Conservation (phyloP, 2,797 vertebrate genomes). For the Girardinus metallicus region DNA sequence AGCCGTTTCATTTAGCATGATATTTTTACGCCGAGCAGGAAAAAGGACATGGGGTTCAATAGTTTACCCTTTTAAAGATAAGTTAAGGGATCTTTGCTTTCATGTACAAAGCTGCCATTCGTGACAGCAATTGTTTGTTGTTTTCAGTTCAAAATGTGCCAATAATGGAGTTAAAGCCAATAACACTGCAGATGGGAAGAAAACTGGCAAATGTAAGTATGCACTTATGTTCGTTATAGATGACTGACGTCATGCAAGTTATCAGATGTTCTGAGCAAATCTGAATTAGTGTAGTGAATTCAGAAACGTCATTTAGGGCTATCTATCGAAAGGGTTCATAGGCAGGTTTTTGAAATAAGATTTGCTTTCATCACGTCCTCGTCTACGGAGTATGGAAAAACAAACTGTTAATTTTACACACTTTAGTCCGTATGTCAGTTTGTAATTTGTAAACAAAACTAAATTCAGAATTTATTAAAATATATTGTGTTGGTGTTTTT, state of each 20-base stretch:
- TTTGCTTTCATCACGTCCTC: neutral
- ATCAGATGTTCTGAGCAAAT: neutral
- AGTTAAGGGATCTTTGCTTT: neutral
- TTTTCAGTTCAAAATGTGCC: constrained; percentile 59
- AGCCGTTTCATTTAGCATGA: neutral
- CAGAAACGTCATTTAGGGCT: neutral
- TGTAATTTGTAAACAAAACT: neutral
- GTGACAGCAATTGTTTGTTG: neutral
- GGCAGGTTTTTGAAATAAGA: neutral
- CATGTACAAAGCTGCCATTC: neutral
- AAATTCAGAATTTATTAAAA: neutral
- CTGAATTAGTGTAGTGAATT: neutral
- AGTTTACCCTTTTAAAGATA: neutral
- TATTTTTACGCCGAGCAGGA: neutral
- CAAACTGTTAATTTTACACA: neutral
- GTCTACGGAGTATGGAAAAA: neutral
- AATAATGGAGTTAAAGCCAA: constrained; percentile 52
- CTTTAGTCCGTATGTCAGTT: neutral
- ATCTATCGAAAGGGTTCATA: neutral
- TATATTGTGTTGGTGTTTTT: neutral
- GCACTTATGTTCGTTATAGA: neutral
- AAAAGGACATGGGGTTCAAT: neutral
- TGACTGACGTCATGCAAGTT: neutral
- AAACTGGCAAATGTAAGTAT: constrained; percentile 75
- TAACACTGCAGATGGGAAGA: constrained; percentile 70